A percentile compares a stretch with the other conserved stretches of the same genome.
Evolutionary conservation across 1,140 invertebrate genomes (phyloP).

Genomic region (Aphidius ervi): DNA sequence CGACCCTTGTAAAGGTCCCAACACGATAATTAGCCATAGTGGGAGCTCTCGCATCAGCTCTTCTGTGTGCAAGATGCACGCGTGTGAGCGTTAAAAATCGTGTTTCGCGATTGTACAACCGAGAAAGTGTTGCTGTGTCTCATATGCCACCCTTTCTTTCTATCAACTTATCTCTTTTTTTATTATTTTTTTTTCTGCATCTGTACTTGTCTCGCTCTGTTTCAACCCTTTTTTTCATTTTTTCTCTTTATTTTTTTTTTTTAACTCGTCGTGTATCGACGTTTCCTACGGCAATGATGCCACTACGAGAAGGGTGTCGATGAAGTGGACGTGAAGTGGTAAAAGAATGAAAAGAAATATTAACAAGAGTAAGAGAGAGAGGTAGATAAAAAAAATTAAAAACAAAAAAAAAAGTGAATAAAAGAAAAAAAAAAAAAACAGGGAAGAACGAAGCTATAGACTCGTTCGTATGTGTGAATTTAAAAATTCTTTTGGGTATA

Average conservation of each 20-base stretch:
- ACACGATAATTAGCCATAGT: slow-evolving; percentile 46
- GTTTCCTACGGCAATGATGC: slow-evolving; percentile 32
- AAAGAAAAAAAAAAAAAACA: slow-evolving; percentile 8
- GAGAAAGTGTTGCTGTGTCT: slow-evolving; percentile 35
- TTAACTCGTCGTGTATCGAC: slow-evolving; percentile 37
- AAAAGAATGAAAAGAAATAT: slow-evolving; percentile 4
- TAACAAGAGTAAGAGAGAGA: background rate
- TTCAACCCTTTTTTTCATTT: slow-evolving; percentile 14
- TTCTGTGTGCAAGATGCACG: slow-evolving; percentile 31
- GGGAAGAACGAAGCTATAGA: no score
- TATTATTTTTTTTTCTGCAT: slow-evolving; percentile 10
- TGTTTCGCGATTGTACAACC: slow-evolving; percentile 26
- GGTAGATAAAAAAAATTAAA: background rate
- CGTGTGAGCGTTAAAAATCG: slow-evolving; percentile 44
- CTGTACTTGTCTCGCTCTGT: slow-evolving; percentile 10
- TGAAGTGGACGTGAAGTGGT: slow-evolving; percentile 20
- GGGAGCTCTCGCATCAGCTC: slow-evolving; percentile 22
- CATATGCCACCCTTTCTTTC: slow-evolving; percentile 16
- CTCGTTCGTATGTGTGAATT: no score
- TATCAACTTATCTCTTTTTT: background rate
- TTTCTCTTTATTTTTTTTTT: slow-evolving; percentile 14
- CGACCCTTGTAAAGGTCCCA: slow-evolving; percentile 27
- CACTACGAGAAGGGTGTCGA: slow-evolving; percentile 17
- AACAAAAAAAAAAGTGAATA: background rate
- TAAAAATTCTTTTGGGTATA: background rate